Conservation (phyloP, 2,113 vertebrate species). For the Marmota monax region DNA sequence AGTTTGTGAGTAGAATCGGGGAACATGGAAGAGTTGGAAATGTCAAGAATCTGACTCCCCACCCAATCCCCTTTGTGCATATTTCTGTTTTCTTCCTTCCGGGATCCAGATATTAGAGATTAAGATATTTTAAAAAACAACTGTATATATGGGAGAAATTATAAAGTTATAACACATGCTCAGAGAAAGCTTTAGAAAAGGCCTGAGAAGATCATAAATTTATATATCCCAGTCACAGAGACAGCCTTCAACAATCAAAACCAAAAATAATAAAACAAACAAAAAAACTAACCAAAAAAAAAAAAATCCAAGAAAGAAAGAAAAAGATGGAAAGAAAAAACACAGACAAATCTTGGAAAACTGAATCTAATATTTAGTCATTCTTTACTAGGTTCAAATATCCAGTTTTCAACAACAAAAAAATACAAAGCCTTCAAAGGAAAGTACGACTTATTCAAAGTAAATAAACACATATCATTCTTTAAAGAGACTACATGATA, state of each 20-base stretch:
- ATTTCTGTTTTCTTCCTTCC: neutral
- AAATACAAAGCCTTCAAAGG: neutral
- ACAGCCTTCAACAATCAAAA: neutral
- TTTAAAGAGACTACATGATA: neutral
- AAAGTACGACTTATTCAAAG: neutral
- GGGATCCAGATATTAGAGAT: neutral
- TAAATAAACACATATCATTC: too few species aligned
- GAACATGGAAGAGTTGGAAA: neutral
- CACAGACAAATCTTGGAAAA: neutral
- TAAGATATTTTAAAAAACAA: neutral
- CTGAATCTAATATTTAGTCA: neutral
- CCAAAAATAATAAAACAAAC: neutral
- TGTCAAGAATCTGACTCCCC: neutral
- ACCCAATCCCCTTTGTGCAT: neutral
- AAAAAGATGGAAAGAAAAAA: neutral
- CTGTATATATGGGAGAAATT: neutral
- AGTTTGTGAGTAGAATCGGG: neutral
- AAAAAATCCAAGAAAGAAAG: neutral
- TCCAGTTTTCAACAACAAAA: neutral
- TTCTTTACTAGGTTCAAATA: neutral
- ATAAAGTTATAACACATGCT: neutral
- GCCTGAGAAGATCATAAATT: neutral
- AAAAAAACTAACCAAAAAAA: neutral
- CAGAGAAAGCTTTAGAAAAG: neutral
- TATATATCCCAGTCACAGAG: neutral